Evolutionary conservation across 2,888 invertebrate genomes (phyloP), one percentile per base, ranked within the genome.

Genomic region (Chrysolina oricalcia): DNA sequence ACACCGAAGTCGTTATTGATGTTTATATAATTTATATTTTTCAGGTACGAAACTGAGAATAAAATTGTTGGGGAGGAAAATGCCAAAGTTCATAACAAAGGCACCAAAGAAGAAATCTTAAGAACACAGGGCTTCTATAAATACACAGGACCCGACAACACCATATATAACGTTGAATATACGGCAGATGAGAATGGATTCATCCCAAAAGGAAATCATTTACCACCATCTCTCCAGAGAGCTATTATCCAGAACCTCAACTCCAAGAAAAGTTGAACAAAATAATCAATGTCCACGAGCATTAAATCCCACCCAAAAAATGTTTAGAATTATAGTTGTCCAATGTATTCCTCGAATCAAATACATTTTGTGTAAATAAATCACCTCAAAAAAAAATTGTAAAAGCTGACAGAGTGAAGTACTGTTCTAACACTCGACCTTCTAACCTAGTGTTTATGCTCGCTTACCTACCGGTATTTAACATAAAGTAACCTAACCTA

Each of bases 101-200:
- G 83, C 8, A 82, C 83, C 72, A 90, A 90, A 19, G 90, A 90
- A 4, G 92, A 92, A 76, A 93, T 92, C 0, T 91, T 94, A 65
- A 90, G 90, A 67, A 92, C 93, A 0, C 89, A 88, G 59, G 94
- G 94, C 0, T 93, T 92, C 86, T 94, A 91, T 85, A 91, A 93
- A 80, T 94, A 93, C 84, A 85, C 85, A 4, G 93, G 92, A 3
- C 92, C 92, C 67, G 91, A 93, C 82, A 92, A 91, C 68, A 84
- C 89, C 2, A 89, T 90, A 43, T 91, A 92, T 85, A 89, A 91
- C 76, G 91, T 93, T 4, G 92, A 91, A 81, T 93, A 92, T 83
- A 89, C 89, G 4, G 92, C 93, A 65, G 92, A 92, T 80, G 92
- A 92, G 83, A 91, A 92, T 76, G 92, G 92, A 41, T 92, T 90